phyloP scores from a whole-genome alignment of 2,113 vertebrate species.

The Microtus montanus region DNA sequence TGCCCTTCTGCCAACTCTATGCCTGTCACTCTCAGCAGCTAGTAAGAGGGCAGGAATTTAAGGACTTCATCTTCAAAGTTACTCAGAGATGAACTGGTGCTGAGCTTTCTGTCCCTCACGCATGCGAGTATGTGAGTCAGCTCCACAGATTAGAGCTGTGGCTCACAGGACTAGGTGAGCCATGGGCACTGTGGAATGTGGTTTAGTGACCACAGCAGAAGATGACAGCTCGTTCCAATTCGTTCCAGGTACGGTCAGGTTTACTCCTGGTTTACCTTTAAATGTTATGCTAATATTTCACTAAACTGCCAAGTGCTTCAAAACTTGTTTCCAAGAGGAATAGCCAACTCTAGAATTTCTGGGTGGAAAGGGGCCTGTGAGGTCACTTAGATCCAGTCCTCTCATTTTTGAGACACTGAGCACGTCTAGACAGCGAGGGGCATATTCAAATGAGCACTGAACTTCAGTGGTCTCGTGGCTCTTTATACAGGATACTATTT shows the following conservation, averaged over 20 bases:
- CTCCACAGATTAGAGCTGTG: not conserved
- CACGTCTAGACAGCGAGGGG: not conserved
- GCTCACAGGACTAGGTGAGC: not conserved
- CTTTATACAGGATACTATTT: not conserved
- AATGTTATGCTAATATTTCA: not conserved
- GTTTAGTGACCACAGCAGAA: not conserved
- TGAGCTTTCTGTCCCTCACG: not conserved
- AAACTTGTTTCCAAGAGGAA: not conserved
- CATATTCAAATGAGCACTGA: not conserved
- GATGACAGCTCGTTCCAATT: not conserved
- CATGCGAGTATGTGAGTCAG: conserved; percentile 25
- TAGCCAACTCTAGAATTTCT: not conserved
- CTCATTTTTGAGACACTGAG: not conserved
- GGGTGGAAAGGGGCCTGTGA: not conserved
- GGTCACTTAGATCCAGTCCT: not conserved
- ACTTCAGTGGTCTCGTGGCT: not conserved
- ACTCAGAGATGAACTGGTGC: conserved; percentile 15
- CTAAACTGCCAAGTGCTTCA: not conserved
- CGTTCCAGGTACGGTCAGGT: not conserved
- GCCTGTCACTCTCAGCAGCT: not conserved
- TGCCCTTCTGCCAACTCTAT: not conserved
- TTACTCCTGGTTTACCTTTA: conserved; percentile 22
- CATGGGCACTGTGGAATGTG: not conserved
- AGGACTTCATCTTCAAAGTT: conserved; percentile 18
- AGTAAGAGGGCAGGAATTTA: not conserved